Conservation (phyloP, 2,888 invertebrate species). For the Eudasyphora cyanicolor region DNA sequence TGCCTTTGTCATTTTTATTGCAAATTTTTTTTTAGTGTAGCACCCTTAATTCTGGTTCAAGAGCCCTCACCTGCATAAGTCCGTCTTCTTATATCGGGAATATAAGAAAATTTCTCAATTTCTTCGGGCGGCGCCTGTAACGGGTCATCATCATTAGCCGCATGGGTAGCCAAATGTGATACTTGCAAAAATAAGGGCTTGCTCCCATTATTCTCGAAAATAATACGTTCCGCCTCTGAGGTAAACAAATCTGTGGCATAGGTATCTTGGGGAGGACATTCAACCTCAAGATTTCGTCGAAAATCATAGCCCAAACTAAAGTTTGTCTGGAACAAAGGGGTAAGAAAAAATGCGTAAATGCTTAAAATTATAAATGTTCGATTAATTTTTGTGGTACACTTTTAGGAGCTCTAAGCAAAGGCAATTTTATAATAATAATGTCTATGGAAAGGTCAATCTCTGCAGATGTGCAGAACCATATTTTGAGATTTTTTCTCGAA, state of each 20-base stretch:
- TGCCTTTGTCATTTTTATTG: too few relatives aligned
- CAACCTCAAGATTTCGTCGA: slow-evolving; percentile 81
- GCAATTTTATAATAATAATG: too few relatives aligned
- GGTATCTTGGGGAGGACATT: slow-evolving; percentile 81
- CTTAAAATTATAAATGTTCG: too few relatives aligned
- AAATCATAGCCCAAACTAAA: slow-evolving; percentile 80
- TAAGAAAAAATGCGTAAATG: too few relatives aligned
- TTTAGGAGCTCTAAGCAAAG: too few relatives aligned
- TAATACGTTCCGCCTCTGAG: slow-evolving; percentile 84
- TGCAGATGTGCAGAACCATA: too few relatives aligned
- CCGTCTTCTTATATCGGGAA: slow-evolving; percentile 84
- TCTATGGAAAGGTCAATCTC: too few relatives aligned
- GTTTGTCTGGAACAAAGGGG: slow-evolving; percentile 24
- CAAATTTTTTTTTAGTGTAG: too few relatives aligned
- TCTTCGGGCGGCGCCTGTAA: slow-evolving; percentile 88
- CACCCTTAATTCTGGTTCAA: too few relatives aligned
- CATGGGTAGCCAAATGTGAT: slow-evolving; percentile 90
- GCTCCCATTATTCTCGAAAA: slow-evolving; percentile 80
- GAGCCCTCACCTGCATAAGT: slow-evolving; percentile 85
- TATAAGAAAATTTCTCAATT: slow-evolving; percentile 85
- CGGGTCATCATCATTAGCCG: slow-evolving; percentile 85
- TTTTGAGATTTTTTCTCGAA: too few relatives aligned
- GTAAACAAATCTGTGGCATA: slow-evolving; percentile 88
- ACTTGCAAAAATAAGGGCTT: slow-evolving; percentile 89
- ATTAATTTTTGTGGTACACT: too few relatives aligned